Evolutionary conservation across 2,888 invertebrate genomes (phyloP), one percentile per base, ranked within the genome.

Genomic region (Pinctada fucata): DNA sequence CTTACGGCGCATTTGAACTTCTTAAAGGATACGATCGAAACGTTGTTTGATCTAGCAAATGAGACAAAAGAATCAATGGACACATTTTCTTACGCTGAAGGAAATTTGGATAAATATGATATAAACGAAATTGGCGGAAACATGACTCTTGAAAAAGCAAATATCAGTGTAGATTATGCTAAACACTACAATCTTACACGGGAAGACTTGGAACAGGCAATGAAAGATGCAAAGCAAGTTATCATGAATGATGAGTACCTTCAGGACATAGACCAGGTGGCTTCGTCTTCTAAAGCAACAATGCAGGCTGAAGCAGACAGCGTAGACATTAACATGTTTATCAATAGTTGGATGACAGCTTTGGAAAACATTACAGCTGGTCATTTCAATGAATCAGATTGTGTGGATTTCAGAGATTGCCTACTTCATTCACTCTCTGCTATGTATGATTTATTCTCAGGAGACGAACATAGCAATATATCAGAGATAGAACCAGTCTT

Each of bases 101-200:
- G 31, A 31, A 31, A 31, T 31, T 45, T 16, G 49, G 5, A 58
- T 65, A 13, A 1, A 65, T 31, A 31, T 31, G 3, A 6, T 63
- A 16, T 0, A 50, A 3, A 64, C 3, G 49, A 2, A n/a, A 8
- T 50, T n/a, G 8, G 8, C 16, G n/a, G 50, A 1, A 51, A 16
- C 3, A 3, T 65, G 10, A 49, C 50, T 48, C 13, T 49, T 4
- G 8, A 74, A 10, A 2, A 4, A 31, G 1, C 66, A n/a, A 66
- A 51, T 31, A 74, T 74, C 3, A 74, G 49, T 66, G 10, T 50
- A 3, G 74, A 74, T 8, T 66, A 66, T 48, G 74, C 74, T 31
- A 5, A 16, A 10, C 49, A 74, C 4, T 74, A 47, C 13, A 74
- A 74, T 31, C 13, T 74, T n/a, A 66, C 65, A 10, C 47, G 13